Base-by-base conservation (phyloP, 1,140 invertebrate species). In the Phymorhynchus buccinoides region DNA sequence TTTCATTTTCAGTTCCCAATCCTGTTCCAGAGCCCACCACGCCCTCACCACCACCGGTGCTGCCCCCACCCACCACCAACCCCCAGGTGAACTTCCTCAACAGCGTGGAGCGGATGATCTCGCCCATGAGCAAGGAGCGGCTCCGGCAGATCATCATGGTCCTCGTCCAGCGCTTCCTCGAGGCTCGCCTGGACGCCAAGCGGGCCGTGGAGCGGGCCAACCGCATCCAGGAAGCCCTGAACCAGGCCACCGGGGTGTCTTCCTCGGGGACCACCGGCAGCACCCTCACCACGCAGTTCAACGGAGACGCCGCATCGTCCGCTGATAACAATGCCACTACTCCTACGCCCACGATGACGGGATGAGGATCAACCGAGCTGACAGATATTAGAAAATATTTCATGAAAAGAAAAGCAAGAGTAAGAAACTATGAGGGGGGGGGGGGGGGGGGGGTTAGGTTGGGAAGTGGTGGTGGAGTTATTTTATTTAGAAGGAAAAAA, bases 201-300 rank as follows among this genome's bases (percentile, higher is more conserved):
- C 71, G 71, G 6, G 71, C 71, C 71, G 37, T 73, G 32, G 71
- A 73, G 71, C 71, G 71, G 0, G 71, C 71, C 71, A 73, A 39
- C 71, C 7, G 37, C 56, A 12, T 62, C 12, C 56, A 62, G 56
- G 12, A 27, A 22, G 18, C 6, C 18, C 56, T 62, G 12, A 62
- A 62, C 56, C 18, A 14, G 0, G 56, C 56, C 56, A 62, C 56
- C 0, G 4, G 22, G 14, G 1, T 62, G 56, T 6, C 1, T 27
- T 4, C 56, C 56, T 22, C 56, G 18, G 12, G 14, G 4, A 27
- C 56, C 14, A 14, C 56, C 56, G 56, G 56, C 14, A 12, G n/a
- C 18, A 62, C 56, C 56, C 12, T 62, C 56, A 62, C 14, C 56
- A 62, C 56, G 0, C 18, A 62, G 22, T 62, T 62, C 56, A 62